Evolutionary conservation across 2,113 vertebrate species (phyloP).

Genomic region (Cyprinodon tularosa): DNA sequence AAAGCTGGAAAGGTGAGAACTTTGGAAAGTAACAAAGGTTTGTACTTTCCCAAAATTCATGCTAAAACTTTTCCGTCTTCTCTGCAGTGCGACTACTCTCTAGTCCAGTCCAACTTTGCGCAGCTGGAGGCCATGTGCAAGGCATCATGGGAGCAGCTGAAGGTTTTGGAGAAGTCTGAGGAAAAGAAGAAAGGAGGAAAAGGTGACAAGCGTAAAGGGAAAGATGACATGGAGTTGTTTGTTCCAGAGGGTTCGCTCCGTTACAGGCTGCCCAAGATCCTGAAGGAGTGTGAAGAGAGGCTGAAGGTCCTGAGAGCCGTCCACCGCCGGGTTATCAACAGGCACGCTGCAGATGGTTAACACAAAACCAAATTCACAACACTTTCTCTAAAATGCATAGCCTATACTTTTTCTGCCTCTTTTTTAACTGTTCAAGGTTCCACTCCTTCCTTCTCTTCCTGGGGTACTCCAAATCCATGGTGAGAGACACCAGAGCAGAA

Average conservation of each 20-base stretch:
- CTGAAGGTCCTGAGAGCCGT: conserved; percentile 79
- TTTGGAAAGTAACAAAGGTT: neutral
- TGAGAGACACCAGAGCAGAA: conserved; percentile 69
- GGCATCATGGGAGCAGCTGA: conserved; percentile 79
- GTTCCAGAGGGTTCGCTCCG: conserved; percentile 44
- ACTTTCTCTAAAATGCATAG: neutral
- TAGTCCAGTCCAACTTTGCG: conserved; percentile 70
- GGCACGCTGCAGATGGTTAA: conserved; percentile 37
- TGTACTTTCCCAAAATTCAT: neutral
- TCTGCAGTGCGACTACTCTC: conserved; percentile 74
- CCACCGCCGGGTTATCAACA: conserved; percentile 79
- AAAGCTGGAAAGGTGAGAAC: conserved; percentile 76
- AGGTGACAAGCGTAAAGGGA: conserved; percentile 31
- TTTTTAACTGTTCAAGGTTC: conserved; percentile 65
- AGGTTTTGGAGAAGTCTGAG: conserved; percentile 63
- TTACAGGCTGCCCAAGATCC: conserved; percentile 64
- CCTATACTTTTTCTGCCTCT: neutral
- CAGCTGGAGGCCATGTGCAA: conserved; percentile 76
- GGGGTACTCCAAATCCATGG: conserved; percentile 76
- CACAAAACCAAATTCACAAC: neutral
- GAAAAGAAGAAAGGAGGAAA: conserved; percentile 59
- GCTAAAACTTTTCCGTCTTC: fast-evolving
- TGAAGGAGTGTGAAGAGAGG: conserved; percentile 78
- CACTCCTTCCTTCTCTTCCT: conserved; percentile 83
- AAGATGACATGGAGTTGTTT: conserved; percentile 10